Evolutionary conservation across 1,140 invertebrate genomes (phyloP), one percentile per base, ranked within the genome.

Genomic region (Calephelis virginiensis): DNA sequence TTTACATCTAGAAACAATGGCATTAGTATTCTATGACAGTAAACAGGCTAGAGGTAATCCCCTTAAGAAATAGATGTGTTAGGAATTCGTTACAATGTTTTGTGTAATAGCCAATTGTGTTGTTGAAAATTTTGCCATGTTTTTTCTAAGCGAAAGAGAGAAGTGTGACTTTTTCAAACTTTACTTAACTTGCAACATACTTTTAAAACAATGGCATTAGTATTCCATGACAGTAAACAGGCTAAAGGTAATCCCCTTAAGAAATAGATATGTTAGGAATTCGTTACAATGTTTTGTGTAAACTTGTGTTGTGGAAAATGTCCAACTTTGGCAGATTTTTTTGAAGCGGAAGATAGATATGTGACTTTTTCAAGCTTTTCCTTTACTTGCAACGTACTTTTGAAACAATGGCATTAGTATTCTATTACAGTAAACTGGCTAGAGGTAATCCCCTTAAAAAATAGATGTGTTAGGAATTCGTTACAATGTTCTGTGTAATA

Each of bases 361-460:
- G 28, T 28, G 28, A 28, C 28, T 28, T 28, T 28, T 28, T 28
- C 28, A 28, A 28, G 28, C 28, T 28, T 28, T 28, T 28, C 2
- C 28, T 28, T 28, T 4, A 17, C 17, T 17, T 17, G 17, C 28
- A 28, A 28, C 28, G 28, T 28, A 28, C 2, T 28, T 28, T 28
- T 28, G 37, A 62, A 62, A 46, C 43, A 62, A 62, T 47, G 46
- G 9, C 14, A 47, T 46, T 45, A 47, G 61, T 47, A 62, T 47
- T 6, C 43, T 62, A 6, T 14, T 14, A 12, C n/a, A 17, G 53
- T 37, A 17, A n/a, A 38, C 53, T 11, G 53, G 11, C 53, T 59
- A n/a, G 28, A 38, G 28, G 8, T 8, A 64, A 53, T 43, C 40
- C 40, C 40, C 40, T 43, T 7, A 43, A 43, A 5, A 43, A 43